Evolutionary conservation across 2,888 invertebrate genomes (phyloP), one percentile per base, ranked within the genome.

Genomic region (Hemithea aestivaria): DNA sequence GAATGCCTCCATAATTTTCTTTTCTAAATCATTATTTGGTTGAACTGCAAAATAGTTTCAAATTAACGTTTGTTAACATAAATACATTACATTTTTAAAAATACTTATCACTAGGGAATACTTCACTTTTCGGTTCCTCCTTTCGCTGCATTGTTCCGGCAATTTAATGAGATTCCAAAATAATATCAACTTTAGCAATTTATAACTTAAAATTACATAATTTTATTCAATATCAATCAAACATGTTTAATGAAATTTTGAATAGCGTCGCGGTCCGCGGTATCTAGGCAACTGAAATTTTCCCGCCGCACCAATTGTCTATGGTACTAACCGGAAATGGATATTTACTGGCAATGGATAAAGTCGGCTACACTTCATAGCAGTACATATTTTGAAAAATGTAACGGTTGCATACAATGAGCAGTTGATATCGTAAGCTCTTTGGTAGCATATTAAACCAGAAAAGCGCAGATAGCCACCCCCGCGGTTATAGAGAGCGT

Each of bases 1-100:
- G 73, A 97, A 97, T 1, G 95, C 94, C 60, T 96, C 96, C 2
- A 92, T 92, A 37, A 97, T 93, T 78, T 89, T 92, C 64, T 91
- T 91, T 62, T 95, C 94, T 56, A 95, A 78, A 44, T 93, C 93
- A 58, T 91, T 92, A 42, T 89, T 90, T 20, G 91, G 78, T 46
- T 68, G 59, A 50, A 89, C 90, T 90, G 49, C 25, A 69, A 71
- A 48, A 28, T 40, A 45, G 31, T 30, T 40, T 36, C 39, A 23
- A 21, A 32, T 7, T 12, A 10, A 4, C 23, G 10, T 20, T 6
- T 6, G 12, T 16, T 16, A 4, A n/a, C n/a, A n/a, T n/a, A n/a
- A n/a, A n/a, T n/a, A n/a, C n/a, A n/a, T n/a, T n/a, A n/a, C n/a
- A n/a, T n/a, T n/a, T n/a, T n/a, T n/a, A n/a, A n/a, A n/a, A n/a